Conservation (phyloP, 2,797 vertebrate species). For the Arrhamphus sclerolepis region DNA sequence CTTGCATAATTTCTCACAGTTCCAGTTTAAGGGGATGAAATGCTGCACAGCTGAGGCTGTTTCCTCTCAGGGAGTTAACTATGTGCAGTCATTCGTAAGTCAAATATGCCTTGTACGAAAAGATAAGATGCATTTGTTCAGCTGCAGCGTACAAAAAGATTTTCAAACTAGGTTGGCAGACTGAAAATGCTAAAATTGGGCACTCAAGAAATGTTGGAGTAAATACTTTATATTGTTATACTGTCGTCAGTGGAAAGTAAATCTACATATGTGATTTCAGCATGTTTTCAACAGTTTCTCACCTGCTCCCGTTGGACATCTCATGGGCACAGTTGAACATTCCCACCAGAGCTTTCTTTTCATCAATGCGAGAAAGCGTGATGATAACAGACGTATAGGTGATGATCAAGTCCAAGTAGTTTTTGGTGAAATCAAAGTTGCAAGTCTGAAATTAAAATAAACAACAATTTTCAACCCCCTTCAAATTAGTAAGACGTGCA, state of each 20-base stretch:
- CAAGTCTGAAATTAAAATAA: slow-evolving; percentile 75
- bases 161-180: slow-evolving; percentile 18
- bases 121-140: slow-evolving; percentile 10
- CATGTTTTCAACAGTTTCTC: neutral
- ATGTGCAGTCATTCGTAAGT: neutral
- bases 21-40: slow-evolving; percentile 1
- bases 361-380: slow-evolving; percentile 89
- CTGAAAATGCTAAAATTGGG: slow-evolving; percentile 36
- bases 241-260: too few species aligned
- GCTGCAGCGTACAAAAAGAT: slow-evolving; percentile 19
- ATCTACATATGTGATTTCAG: neutral
- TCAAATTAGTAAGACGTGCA: neutral
- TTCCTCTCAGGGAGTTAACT: neutral
- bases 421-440: slow-evolving; percentile 93
- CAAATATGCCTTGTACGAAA: slow-evolving; percentile 17
- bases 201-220: too few species aligned
- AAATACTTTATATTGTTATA: too few species aligned
- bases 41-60: neutral
- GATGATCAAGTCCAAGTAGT: slow-evolving; percentile 91
- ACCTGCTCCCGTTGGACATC: slow-evolving; percentile 90
- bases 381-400: slow-evolving; percentile 90
- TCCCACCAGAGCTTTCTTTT: slow-evolving; percentile 88
- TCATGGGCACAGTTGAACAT: slow-evolving; percentile 92
- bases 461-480: neutral
- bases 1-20: neutral